These are phyloP conservation scores for Platygyra sinensis DNA, from an alignment of 64 coral and sea anemone species.

Conservation along the genomic window DNA sequence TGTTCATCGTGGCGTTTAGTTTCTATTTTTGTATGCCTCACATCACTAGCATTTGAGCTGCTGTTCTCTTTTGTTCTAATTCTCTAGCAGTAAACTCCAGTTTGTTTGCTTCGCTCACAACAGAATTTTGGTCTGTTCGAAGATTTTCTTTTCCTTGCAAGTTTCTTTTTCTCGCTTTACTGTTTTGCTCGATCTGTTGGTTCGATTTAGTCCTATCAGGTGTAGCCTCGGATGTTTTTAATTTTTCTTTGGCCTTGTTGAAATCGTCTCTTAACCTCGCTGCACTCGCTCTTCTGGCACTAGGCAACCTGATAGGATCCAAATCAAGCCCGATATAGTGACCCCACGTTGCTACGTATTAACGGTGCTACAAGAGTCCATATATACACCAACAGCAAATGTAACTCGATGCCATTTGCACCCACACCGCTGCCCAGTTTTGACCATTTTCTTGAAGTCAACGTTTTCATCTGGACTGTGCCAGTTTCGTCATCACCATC, in stretches of 20 bases:
- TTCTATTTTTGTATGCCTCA: not conserved
- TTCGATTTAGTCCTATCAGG: not conserved
- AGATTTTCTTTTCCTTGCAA: not conserved
- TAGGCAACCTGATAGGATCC: constrained; percentile 48
- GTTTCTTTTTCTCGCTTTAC: constrained; percentile 6
- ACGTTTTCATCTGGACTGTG: constrained; percentile 89
- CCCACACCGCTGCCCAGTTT: constrained; percentile 98
- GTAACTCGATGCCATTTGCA: constrained; percentile 93
- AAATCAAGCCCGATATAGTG: constrained; percentile 75
- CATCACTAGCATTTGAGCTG: not conserved
- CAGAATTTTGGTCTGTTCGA: not conserved
- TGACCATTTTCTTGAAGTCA: constrained; percentile 94
- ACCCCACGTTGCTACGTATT: constrained; percentile 87
- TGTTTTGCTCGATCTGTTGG: not conserved
- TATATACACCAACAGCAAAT: constrained; percentile 94
- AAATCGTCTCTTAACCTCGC: constrained; percentile 72
- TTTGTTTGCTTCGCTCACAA: not conserved
- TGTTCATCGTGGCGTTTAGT: not conserved
- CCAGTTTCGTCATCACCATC: constrained; percentile 97
- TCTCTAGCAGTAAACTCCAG: not conserved
- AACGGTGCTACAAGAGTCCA: constrained; percentile 93
- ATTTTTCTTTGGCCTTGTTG: constrained; percentile 29
- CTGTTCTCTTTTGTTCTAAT: not conserved
- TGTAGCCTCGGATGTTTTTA: constrained; percentile 22
- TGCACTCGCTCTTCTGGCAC: constrained; percentile 74